Base-by-base conservation (phyloP, 1,140 invertebrate species). In the Pogonus chalceus region DNA sequence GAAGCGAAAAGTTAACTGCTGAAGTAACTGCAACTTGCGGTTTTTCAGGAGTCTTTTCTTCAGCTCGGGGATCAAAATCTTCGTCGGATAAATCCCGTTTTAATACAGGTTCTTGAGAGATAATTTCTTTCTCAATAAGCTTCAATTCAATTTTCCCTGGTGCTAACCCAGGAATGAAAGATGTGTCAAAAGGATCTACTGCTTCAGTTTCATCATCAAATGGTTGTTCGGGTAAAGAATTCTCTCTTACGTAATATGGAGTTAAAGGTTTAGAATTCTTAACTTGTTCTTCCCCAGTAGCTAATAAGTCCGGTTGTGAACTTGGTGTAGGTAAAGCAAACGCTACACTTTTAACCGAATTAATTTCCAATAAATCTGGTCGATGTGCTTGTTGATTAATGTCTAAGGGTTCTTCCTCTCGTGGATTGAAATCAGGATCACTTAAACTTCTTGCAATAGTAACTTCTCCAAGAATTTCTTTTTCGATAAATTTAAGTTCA, bases 401-500 rank as follows among this genome's bases (percentile, higher is more conserved):
- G 49, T 56, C 20, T 7, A 49, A 20, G 55, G 67, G 61, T 53
- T 60, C 63, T 18, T 63, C 61, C 0, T 75, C 78, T 58, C 87
- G 72, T 2, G 87, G 87, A 75, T 91, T 82, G 71, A 90, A 90
- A 63, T 90, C 85, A 31, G 78, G 79, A 66, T 81, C 80, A 62
- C 76, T 81, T 9, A 77, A 65, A 16, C 76, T 73, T 23, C 74
- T 61, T 75, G 78, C 23, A 12, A 46, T 47, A n/a, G 62, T 56
- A 4, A 60, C 56, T 23, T 78, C 72, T 20, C 74, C 79, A 2
- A 89, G 74, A 10, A 90, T 63, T 69, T 90, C 87, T 62, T 83
- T 79, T 71, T 90, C 87, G 18, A 90, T 67, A 61, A 84, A 79
- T 66, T 87, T 88, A 3, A 91, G 64, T 71, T 91, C 88, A 10